These are phyloP conservation scores for Schlechtendalia chinensis DNA, from an alignment of 1,140 invertebrate genomes.

Conservation along the genomic window DNA sequence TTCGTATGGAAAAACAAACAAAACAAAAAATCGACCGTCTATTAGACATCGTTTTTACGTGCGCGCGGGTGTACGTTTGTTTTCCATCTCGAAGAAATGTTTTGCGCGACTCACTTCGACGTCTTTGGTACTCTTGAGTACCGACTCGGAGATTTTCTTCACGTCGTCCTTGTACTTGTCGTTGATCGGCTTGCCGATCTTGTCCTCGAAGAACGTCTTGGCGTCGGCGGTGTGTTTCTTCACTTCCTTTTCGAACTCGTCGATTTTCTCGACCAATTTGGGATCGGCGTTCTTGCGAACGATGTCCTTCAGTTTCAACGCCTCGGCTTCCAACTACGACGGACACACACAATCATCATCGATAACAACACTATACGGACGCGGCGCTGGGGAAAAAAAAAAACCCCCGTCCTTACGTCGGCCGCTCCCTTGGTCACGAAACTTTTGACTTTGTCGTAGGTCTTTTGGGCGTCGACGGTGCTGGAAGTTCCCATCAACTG, in stretches of 20 bases:
- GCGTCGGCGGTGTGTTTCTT: conserved; percentile 1
- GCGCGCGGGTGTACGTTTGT: too few species aligned
- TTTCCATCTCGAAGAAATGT: too few species aligned
- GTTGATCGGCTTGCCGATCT: conserved; percentile 14
- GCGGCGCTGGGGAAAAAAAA: too few species aligned
- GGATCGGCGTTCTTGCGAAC: neutral
- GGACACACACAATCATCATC: too few species aligned
- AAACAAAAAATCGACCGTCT: too few species aligned
- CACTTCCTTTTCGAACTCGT: conserved; percentile 29
- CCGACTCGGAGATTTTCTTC: conserved; percentile 11
- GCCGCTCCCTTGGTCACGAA: neutral
- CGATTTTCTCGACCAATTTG: neutral
- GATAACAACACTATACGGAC: too few species aligned
- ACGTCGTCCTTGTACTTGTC: conserved; percentile 26
- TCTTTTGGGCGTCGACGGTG: neutral
- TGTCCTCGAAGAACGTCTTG: neutral
- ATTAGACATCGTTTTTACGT: too few species aligned
- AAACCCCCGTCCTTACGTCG: neutral
- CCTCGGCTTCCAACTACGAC: neutral
- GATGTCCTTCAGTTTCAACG: neutral
- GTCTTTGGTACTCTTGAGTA: neutral
- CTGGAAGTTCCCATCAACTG: neutral
- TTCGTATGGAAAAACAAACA: too few species aligned
- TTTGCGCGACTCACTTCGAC: conserved; percentile 35
- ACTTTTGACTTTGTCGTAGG: neutral